Percentiles rank a stretch among this genome's conserved stretches.
Evolutionary conservation across 2,113 vertebrate species (phyloP).

Genomic region (Ceratotherium simum): DNA sequence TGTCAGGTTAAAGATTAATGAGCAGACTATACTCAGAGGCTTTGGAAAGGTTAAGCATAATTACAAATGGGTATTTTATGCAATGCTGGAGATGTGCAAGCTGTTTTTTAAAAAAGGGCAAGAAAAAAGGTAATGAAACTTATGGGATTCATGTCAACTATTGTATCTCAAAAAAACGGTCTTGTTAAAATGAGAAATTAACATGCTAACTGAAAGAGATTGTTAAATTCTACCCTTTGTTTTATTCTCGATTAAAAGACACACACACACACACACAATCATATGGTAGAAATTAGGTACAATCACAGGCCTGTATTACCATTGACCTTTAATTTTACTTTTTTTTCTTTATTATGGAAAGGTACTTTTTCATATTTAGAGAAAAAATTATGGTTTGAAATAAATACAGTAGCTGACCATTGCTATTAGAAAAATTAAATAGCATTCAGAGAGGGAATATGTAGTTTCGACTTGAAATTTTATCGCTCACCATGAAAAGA

Average conservation of each 20-base stretch:
- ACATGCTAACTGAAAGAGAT: constrained; percentile 74
- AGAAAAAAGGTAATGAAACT: constrained; percentile 82
- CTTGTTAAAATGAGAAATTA: constrained; percentile 78
- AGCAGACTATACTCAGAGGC: constrained; percentile 87
- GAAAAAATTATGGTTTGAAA: constrained; percentile 57
- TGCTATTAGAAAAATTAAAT: constrained; percentile 31
- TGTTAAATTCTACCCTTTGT: constrained; percentile 78
- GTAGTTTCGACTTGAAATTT: constrained; percentile 49
- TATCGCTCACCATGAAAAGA: constrained; percentile 38
- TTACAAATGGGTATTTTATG: constrained; percentile 89
- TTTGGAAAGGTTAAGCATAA: constrained; percentile 91
- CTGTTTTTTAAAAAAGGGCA: constrained; percentile 69
- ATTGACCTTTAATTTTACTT: constrained; percentile 74
- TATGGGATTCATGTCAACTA: constrained; percentile 83
- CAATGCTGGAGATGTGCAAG: constrained; percentile 86
- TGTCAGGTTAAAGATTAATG: constrained; percentile 92
- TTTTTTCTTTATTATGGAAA: constrained; percentile 66
- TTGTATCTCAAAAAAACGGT: constrained; percentile 72
- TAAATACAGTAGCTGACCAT: constrained; percentile 1
- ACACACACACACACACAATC: constrained; percentile 7
- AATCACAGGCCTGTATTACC: constrained; percentile 64
- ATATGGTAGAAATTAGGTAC: constrained; percentile 76
- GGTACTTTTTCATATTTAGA: background rate
- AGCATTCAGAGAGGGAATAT: background rate
- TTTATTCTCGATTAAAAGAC: constrained; percentile 75